A percentile compares a stretch with the other conserved stretches of the same genome.
Evolutionary conservation across 30 jellyfish, hydroid and myxozoan genomes (phyloP).

Genomic region (Turritopsis dohrnii): DNA sequence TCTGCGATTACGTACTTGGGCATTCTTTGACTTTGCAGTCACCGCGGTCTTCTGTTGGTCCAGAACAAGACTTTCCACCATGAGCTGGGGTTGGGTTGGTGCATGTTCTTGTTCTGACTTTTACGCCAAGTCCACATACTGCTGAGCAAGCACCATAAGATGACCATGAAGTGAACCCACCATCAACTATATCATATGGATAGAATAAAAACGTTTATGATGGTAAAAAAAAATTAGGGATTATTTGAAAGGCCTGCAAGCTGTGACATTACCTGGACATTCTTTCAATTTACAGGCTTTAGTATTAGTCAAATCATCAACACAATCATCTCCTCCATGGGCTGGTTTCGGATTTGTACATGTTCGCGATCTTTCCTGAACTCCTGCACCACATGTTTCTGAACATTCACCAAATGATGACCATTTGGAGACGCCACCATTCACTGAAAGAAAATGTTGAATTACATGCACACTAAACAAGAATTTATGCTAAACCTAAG

Average conservation of each 20-base stretch:
- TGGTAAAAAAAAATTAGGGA: no score
- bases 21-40: background rate
- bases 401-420: constrained; percentile 36
- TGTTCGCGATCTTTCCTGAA: background rate
- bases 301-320: constrained; percentile 5
- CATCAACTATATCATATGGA: background rate
- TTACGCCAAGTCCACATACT: background rate
- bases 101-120: background rate
- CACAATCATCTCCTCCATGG: constrained; percentile 25
- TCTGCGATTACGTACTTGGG: background rate
- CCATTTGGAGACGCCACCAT: constrained; percentile 30
- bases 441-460: constrained; percentile 11
- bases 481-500: background rate
- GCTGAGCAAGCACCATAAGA: background rate
- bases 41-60: background rate
- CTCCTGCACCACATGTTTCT: constrained; percentile 26
- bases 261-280: constrained; percentile 58
- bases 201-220: no score
- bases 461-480: background rate
- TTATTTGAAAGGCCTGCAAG: no score
- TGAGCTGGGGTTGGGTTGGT: background rate
- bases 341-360: constrained; percentile 31
- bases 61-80: background rate
- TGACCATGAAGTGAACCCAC: background rate
- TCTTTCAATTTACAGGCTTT: constrained; percentile 30